Evolutionary conservation across 1,140 invertebrate species (phyloP).

Genomic region (Drosophila pseudoananassae): DNA sequence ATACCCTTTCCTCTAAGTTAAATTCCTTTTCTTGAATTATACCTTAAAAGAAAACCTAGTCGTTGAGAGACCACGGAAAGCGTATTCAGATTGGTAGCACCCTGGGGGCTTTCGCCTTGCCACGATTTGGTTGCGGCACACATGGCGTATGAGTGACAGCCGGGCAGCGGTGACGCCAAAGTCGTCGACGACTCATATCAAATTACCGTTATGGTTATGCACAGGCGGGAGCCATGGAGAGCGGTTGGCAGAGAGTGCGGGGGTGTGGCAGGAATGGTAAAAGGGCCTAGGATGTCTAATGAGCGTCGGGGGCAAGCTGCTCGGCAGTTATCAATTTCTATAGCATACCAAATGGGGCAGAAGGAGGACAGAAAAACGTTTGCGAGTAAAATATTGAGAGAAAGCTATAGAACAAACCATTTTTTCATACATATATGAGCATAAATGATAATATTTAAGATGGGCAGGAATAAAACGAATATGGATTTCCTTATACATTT

Average conservation of each 20-base stretch:
- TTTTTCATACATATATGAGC: neutral
- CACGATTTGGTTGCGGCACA: slow-evolving; percentile 22
- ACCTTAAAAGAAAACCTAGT: slow-evolving; percentile 9
- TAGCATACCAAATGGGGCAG: slow-evolving; percentile 22
- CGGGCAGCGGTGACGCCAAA: slow-evolving; percentile 39
- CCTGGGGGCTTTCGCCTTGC: slow-evolving; percentile 11
- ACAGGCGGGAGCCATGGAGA: slow-evolving; percentile 8
- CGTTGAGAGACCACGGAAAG: slow-evolving; percentile 15
- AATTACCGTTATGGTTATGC: slow-evolving; percentile 63
- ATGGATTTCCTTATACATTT: no score
- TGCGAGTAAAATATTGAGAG: neutral
- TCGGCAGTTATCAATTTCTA: slow-evolving; percentile 46
- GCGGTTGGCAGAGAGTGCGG: neutral
- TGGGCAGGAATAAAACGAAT: neutral
- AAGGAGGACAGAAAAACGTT: slow-evolving; percentile 10
- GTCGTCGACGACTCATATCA: slow-evolving; percentile 55
- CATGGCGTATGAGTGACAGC: slow-evolving; percentile 70
- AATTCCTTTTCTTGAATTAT: slow-evolving; percentile 6
- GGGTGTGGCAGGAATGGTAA: neutral
- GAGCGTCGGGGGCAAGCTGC: slow-evolving; percentile 29
- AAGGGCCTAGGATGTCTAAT: slow-evolving; percentile 12
- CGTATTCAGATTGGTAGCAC: slow-evolving; percentile 39
- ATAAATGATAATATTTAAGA: neutral
- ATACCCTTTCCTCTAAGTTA: neutral
- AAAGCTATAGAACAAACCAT: neutral